A percentile compares a stretch with the other conserved stretches of the same genome.
These are phyloP conservation scores for Pipistrellus kuhlii DNA, from an alignment of 2,797 vertebrate genomes.

Conservation along the genomic window DNA sequence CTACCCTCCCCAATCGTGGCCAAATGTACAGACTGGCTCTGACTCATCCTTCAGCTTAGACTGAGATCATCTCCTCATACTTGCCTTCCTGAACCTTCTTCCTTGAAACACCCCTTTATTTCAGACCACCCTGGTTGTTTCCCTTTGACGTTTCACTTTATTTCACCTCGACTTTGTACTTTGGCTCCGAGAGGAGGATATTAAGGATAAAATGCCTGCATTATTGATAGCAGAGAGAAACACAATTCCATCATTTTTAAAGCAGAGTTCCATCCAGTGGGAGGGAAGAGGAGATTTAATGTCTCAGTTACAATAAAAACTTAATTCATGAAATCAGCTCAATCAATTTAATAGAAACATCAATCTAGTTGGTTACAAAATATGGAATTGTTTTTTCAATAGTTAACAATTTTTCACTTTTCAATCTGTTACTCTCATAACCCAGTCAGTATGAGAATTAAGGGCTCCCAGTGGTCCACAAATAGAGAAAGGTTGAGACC, in stretches of 20 bases:
- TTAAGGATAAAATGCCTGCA: conserved; percentile 7
- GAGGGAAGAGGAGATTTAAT: neutral
- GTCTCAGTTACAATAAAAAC: conserved; percentile 34
- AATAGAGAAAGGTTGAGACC: conserved; percentile 23
- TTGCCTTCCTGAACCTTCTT: neutral
- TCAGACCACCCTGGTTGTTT: neutral
- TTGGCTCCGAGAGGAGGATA: conserved; percentile 32
- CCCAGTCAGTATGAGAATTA: neutral
- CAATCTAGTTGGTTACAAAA: conserved; percentile 2
- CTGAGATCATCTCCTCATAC: neutral
- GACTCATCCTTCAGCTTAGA: neutral
- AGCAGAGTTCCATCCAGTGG: neutral
- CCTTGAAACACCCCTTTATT: neutral
- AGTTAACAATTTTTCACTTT: conserved; percentile 38
- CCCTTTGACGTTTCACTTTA: conserved; percentile 30
- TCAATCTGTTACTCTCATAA: conserved; percentile 31
- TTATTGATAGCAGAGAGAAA: conserved; percentile 43
- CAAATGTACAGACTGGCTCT: neutral
- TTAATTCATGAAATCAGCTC: conserved; percentile 39
- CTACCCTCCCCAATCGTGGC: neutral
- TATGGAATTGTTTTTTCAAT: neutral
- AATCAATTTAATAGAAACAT: conserved; percentile 47
- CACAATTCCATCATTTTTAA: conserved; percentile 50
- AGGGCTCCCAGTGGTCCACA: neutral
- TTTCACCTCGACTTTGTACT: conserved; percentile 7